Percentiles rank a stretch among this genome's conserved stretches.
Conservation (phyloP, 2,797 vertebrate species). For the Crenuchus spilurus region DNA sequence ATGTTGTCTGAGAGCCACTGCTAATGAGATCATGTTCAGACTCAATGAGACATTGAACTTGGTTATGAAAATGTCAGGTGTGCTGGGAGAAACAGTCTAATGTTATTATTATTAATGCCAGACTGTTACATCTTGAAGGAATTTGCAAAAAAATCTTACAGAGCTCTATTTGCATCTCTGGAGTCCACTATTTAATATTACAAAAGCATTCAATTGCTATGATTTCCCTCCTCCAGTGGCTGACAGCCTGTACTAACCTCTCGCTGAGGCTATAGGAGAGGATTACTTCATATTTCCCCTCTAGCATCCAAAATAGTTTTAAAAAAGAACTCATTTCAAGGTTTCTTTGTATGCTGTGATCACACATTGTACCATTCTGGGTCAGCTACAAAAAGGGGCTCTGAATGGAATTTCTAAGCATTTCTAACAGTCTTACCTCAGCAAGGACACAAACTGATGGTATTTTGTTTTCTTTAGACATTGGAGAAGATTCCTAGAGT, state of each 20-base stretch:
- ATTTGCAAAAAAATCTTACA: not conserved
- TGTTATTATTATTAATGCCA: not conserved
- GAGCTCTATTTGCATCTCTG: not conserved
- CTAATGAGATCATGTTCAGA: not conserved
- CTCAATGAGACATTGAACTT: constrained; percentile 21
- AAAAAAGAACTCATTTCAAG: not conserved
- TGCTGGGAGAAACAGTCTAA: not conserved
- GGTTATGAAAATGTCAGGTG: constrained; percentile 21
- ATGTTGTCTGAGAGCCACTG: too few relatives aligned
- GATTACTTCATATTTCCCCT: not conserved
- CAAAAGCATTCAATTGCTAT: not conserved
- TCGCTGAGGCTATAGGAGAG: not conserved
- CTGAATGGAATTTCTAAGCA: not conserved
- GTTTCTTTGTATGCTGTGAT: not conserved
- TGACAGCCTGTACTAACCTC: not conserved
- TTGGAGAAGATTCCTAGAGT: too few relatives aligned
- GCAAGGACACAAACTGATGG: not conserved
- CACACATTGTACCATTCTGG: not conserved
- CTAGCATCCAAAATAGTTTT: not conserved
- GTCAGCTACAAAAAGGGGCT: not conserved
- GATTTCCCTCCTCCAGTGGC: not conserved
- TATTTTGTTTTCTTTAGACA: not conserved
- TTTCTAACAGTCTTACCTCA: not conserved
- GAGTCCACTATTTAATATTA: not conserved
- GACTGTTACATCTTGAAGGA: not conserved